Conservation (phyloP, 2,797 vertebrate species). For the Dendrocincla fuliginosa region DNA sequence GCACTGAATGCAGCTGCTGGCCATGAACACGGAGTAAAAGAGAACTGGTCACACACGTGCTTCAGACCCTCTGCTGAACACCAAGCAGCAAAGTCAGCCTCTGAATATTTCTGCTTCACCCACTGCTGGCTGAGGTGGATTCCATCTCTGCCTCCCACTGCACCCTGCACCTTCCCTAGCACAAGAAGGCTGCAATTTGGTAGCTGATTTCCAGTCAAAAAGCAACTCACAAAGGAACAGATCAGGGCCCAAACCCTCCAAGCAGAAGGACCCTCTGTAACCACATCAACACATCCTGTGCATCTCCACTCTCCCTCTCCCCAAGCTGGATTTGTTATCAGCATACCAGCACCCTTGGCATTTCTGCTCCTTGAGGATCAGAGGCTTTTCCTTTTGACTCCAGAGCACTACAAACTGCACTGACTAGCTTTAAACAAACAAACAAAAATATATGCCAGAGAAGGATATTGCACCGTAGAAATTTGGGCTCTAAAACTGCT, state of each 20-base stretch:
- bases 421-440: conserved; percentile 53
- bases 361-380: background rate
- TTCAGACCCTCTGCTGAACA: background rate
- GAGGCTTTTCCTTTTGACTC: background rate
- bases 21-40: background rate
- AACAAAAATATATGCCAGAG: conserved; percentile 29
- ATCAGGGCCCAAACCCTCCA: background rate
- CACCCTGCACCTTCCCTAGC: background rate
- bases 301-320: background rate
- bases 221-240: background rate
- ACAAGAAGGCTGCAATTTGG: background rate
- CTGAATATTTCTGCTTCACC: background rate
- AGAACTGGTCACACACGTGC: background rate
- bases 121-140: background rate
- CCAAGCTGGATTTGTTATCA: background rate
- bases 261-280: background rate
- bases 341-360: background rate
- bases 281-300: accelerated
- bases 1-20: background rate
- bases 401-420: conserved; percentile 17
- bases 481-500: conserved; percentile 46
- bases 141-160: background rate
- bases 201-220: background rate
- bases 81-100: background rate
- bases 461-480: conserved; percentile 69